A percentile compares a stretch with the other conserved stretches of the same genome.
Conservation (phyloP, 2,113 vertebrate genomes). For the Willisornis vidua region DNA sequence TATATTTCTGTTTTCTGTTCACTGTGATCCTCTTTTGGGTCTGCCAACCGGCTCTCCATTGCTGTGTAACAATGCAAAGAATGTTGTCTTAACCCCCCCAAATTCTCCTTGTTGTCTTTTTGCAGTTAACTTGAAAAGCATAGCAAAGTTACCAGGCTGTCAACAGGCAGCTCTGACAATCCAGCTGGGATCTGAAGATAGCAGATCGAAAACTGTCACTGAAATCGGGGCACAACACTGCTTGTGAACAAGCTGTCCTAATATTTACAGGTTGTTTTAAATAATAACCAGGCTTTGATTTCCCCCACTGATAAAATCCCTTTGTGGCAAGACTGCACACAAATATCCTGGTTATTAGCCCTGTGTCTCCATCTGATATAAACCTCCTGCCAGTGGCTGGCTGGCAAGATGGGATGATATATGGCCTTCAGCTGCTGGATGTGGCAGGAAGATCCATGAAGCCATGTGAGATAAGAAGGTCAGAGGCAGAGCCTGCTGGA, state of each 20-base stretch:
- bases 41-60: neutral
- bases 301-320: neutral
- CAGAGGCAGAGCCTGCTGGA: neutral
- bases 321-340: neutral
- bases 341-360: neutral
- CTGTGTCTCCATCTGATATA: neutral
- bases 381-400: neutral
- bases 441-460: conserved; percentile 18
- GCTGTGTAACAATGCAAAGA: neutral
- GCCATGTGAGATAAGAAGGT: neutral
- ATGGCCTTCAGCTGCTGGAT: neutral
- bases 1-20: neutral
- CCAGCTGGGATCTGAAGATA: neutral
- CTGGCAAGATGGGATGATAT: neutral
- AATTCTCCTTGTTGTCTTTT: neutral
- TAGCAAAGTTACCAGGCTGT: neutral
- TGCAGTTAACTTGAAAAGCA: neutral
- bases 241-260: neutral
- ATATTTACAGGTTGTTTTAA: conserved; percentile 1
- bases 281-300: neutral
- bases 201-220: neutral
- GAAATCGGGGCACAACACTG: neutral
- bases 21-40: neutral
- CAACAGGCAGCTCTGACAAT: neutral
- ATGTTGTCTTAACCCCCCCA: fast-evolving